These are phyloP conservation scores for Pterois miles DNA, from an alignment of 2,797 vertebrate species.

Conservation along the genomic window DNA sequence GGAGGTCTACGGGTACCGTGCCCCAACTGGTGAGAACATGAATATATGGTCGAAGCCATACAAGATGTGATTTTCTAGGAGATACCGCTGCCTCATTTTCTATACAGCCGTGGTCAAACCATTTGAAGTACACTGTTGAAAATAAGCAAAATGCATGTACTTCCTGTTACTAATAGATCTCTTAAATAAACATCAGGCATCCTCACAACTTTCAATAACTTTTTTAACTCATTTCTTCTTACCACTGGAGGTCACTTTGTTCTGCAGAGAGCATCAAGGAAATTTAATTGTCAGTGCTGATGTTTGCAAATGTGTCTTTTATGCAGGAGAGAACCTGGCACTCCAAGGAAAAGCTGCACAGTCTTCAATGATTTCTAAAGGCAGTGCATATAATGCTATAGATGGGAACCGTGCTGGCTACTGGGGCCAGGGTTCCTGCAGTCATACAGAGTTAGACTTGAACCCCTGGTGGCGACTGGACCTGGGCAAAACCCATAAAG, in stretches of 20 bases:
- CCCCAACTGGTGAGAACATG: conserved; percentile 44
- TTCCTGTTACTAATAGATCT: not conserved
- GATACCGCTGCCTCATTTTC: not conserved
- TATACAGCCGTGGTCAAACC: not conserved
- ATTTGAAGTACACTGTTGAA: not conserved
- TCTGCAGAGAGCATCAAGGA: not conserved
- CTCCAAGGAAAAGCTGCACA: conserved; percentile 52
- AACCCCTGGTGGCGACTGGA: conserved; percentile 77
- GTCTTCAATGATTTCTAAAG: not conserved
- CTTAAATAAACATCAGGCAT: not conserved
- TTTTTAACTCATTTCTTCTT: not conserved
- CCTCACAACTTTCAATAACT: not conserved
- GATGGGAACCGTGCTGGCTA: conserved; percentile 60
- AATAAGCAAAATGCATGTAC: not conserved
- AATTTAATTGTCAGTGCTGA: not conserved
- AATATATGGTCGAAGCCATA: not conserved
- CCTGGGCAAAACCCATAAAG: conserved; percentile 54
- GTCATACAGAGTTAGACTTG: not conserved
- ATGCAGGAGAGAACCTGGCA: conserved; percentile 52
- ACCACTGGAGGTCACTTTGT: not conserved
- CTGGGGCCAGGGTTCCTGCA: conserved; percentile 31
- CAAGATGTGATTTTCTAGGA: not conserved
- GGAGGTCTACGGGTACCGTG: conserved; percentile 50
- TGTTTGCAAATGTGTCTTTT: not conserved
- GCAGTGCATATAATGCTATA: conserved; percentile 32